Evolutionary conservation across 2,888 invertebrate genomes (phyloP).

Genomic region (Herminia tarsipennalis): DNA sequence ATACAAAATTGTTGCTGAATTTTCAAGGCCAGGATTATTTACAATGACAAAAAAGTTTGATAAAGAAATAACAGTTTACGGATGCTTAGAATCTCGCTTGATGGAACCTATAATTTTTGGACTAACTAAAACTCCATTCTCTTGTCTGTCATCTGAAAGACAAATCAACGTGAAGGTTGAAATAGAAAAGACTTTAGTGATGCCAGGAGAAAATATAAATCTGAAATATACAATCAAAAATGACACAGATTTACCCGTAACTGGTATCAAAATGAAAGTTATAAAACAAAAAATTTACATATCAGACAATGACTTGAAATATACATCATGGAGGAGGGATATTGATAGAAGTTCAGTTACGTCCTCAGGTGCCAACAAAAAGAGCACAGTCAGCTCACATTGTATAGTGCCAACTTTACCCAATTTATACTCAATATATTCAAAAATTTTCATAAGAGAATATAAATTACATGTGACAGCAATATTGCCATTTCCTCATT

Average conservation of each 20-base stretch:
- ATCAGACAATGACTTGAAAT: conserved; percentile 21
- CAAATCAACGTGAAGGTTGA: conserved; percentile 27
- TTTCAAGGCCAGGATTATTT: too few relatives aligned
- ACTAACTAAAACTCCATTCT: conserved; percentile 34
- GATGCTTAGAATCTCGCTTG: conserved; percentile 16
- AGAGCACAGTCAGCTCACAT: conserved; percentile 24
- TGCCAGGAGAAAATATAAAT: conserved; percentile 10
- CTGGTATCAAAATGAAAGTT: conserved; percentile 30
- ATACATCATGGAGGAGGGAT: not conserved
- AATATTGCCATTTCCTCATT: conserved; percentile 37
- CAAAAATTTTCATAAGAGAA: conserved; percentile 31
- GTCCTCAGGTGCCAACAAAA: conserved; percentile 21
- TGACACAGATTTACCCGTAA: conserved; percentile 28
- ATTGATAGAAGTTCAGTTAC: conserved; percentile 6
- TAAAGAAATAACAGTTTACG: conserved; percentile 30
- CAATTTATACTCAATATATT: conserved; percentile 34
- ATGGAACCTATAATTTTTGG: conserved; percentile 25
- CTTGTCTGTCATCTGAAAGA: conserved; percentile 22
- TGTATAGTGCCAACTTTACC: conserved; percentile 21
- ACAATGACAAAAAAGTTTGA: conserved; percentile 16
- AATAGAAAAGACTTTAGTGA: conserved; percentile 19
- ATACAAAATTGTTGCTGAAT: too few relatives aligned
- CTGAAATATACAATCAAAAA: conserved; percentile 27
- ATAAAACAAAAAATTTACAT: conserved; percentile 27
- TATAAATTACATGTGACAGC: conserved; percentile 38